These are phyloP conservation scores for Stegodyphus mimosarum DNA, from an alignment of 1,140 invertebrate genomes.

Conservation along the genomic window DNA sequence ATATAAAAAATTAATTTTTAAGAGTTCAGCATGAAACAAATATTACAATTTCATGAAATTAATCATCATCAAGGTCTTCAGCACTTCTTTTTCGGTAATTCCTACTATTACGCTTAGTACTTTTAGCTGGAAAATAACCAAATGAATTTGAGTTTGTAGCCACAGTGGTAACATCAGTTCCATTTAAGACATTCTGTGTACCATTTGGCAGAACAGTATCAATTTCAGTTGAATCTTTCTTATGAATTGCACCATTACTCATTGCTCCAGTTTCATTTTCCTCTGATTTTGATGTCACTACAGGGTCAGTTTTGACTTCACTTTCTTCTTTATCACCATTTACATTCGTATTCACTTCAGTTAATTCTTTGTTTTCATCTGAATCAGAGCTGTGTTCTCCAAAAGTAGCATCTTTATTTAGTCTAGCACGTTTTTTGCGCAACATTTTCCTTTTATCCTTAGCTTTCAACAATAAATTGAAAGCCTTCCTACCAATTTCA, in stretches of 20 bases:
- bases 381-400: slow-evolving; percentile 31
- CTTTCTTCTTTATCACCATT: neutral
- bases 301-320: neutral
- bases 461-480: neutral
- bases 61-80: slow-evolving; percentile 42
- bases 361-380: slow-evolving; percentile 21
- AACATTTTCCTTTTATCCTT: slow-evolving; percentile 36
- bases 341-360: neutral
- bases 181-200: neutral
- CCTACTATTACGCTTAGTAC: slow-evolving; percentile 11
- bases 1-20: slow-evolving; percentile 2
- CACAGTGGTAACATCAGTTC: neutral
- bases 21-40: neutral
- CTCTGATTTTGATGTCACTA: neutral
- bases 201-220: slow-evolving; percentile 1
- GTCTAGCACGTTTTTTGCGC: slow-evolving; percentile 14
- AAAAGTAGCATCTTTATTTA: slow-evolving; percentile 10
- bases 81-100: slow-evolving; percentile 48
- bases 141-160: slow-evolving; percentile 25
- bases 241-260: neutral
- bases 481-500: neutral
- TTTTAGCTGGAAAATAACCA: slow-evolving; percentile 13
- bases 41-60: neutral
- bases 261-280: neutral
- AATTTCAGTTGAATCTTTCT: neutral